Evolutionary conservation across 1,140 invertebrate genomes (phyloP).

Genomic region (Trypoxylus dichotomus): DNA sequence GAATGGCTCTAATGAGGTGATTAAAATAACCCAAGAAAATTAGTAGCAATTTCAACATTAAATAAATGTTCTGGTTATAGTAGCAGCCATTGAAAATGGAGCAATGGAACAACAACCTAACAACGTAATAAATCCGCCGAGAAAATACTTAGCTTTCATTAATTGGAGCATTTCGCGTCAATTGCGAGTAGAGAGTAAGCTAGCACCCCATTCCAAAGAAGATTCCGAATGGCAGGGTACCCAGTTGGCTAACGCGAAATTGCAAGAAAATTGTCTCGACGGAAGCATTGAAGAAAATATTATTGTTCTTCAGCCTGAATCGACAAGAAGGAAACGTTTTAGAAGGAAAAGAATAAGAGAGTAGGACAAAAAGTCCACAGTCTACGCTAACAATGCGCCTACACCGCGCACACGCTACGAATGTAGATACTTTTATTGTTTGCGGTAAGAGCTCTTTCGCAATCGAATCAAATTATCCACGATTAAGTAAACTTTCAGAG

Average conservation of each 20-base stretch:
- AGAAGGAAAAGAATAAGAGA: not conserved
- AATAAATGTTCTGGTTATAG: not conserved
- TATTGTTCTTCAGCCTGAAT: not conserved
- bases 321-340: not conserved
- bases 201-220: not conserved
- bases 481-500: not conserved
- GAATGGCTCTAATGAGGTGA: not conserved
- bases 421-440: not conserved
- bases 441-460: not conserved
- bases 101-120: not conserved
- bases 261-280: not conserved
- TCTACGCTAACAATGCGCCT: not conserved
- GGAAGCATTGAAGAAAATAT: slow-evolving; percentile 11
- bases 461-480: not conserved
- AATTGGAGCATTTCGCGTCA: not conserved
- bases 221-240: not conserved
- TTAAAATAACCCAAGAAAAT: not conserved
- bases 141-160: slow-evolving; percentile 18
- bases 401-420: not conserved
- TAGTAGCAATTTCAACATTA: not conserved
- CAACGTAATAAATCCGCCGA: slow-evolving; percentile 8
- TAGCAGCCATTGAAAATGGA: not conserved
- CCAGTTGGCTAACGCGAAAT: not conserved
- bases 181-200: not conserved
- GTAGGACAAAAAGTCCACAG: not conserved